Evolutionary conservation across 2,888 invertebrate species (phyloP).

Genomic region (Ypsolopha scabrella): DNA sequence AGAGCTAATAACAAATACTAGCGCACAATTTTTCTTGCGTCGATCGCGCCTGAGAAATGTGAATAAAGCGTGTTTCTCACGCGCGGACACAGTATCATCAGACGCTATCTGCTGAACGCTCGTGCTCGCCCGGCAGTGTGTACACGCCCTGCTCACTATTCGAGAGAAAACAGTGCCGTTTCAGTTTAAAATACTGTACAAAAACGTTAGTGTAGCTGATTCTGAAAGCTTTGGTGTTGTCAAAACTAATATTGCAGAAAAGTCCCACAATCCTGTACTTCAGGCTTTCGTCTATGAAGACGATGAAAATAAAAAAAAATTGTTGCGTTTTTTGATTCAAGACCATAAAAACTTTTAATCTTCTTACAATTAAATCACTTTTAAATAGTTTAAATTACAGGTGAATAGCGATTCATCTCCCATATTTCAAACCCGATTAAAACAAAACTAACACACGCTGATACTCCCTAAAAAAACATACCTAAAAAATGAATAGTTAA

Average conservation of each 20-base stretch:
- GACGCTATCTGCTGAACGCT: slow-evolving; percentile 2
- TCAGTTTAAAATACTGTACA: background rate
- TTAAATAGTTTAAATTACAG: no score
- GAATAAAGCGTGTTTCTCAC: slow-evolving; percentile 36
- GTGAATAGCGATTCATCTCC: no score
- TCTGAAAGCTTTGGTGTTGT: background rate
- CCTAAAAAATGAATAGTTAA: no score
- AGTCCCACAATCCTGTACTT: no score
- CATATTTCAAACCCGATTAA: no score
- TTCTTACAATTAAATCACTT: background rate
- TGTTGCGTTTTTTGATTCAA: no score
- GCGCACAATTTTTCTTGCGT: slow-evolving; percentile 12
- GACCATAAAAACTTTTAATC: background rate
- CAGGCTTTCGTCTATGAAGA: no score
- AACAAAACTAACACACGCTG: no score
- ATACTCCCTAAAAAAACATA: no score
- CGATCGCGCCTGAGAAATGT: slow-evolving; percentile 26
- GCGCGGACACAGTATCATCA: slow-evolving; percentile 27
- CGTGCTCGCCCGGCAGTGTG: slow-evolving; percentile 3
- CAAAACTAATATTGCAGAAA: no score
- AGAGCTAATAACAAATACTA: background rate
- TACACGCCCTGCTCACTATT: slow-evolving; percentile 1
- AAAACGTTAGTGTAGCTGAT: background rate
- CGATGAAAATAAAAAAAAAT: no score
- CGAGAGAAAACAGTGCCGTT: background rate